A percentile compares a stretch with the other conserved stretches of the same genome.
Conservation (phyloP, 2,113 vertebrate genomes). For the Pavo muticus region DNA sequence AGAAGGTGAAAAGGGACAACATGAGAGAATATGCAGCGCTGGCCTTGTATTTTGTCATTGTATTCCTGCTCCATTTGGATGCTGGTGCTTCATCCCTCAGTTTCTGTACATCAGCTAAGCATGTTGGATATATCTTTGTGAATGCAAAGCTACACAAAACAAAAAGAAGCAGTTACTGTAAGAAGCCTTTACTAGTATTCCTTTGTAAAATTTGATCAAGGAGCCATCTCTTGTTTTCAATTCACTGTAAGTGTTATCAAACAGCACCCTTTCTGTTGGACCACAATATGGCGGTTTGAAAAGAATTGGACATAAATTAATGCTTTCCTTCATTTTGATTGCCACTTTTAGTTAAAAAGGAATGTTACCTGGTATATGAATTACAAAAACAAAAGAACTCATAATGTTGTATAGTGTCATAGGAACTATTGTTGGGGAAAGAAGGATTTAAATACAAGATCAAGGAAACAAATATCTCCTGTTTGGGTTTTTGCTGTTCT, state of each 20-base stretch:
- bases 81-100: neutral
- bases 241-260: neutral
- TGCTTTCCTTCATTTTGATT: neutral
- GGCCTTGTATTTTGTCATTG: accelerated
- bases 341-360: neutral
- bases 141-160: neutral
- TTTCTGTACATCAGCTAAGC: neutral
- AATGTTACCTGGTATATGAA: neutral
- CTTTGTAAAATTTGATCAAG: neutral
- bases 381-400: neutral
- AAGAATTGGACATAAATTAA: neutral
- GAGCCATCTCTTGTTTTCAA: neutral
- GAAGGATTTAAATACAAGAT: neutral
- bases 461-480: neutral
- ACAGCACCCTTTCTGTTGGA: neutral
- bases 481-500: neutral
- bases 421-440: neutral
- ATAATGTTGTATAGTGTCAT: neutral
- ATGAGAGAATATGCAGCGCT: accelerated
- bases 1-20: neutral
- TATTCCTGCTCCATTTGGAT: accelerated
- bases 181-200: neutral
- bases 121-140: neutral
- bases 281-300: neutral
- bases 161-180: neutral